A percentile compares a stretch with the other conserved stretches of the same genome.
These are phyloP conservation scores for Chaenocephalus aceratus DNA, from an alignment of 2,113 vertebrate species.

Conservation along the genomic window DNA sequence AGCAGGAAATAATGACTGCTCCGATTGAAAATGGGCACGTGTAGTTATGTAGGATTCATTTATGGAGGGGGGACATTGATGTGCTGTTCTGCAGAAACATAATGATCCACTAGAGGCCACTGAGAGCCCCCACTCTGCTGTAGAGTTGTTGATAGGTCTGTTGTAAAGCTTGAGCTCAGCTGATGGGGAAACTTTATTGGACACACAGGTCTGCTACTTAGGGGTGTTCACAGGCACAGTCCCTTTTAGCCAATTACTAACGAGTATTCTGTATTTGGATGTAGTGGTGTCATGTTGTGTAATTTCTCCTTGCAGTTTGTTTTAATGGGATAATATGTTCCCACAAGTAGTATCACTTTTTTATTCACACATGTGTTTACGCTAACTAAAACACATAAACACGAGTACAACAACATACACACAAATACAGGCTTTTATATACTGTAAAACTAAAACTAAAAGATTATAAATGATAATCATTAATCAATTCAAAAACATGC, in stretches of 20 bases:
- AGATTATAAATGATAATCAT: background rate
- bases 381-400: background rate
- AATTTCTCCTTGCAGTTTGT: slow-evolving; percentile 4
- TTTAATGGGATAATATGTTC: background rate
- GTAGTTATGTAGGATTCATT: background rate
- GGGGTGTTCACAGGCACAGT: slow-evolving; percentile 29
- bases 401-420: background rate
- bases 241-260: slow-evolving; percentile 25
- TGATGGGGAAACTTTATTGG: background rate
- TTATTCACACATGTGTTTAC: background rate
- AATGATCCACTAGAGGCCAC: slow-evolving; percentile 61
- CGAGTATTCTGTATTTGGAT: slow-evolving; percentile 20
- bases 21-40: background rate
- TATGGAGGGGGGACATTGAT: background rate
- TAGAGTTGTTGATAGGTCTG: too few relatives aligned
- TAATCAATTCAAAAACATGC: background rate
- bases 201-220: slow-evolving; percentile 5
- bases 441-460: background rate
- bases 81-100: slow-evolving; percentile 5
- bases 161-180: background rate
- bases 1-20: background rate
- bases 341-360: background rate
- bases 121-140: background rate
- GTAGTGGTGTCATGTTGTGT: slow-evolving; percentile 15
- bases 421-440: background rate